Evolutionary conservation across 1,140 invertebrate species (phyloP).

Genomic region (Drosophila pseudoobscura): DNA sequence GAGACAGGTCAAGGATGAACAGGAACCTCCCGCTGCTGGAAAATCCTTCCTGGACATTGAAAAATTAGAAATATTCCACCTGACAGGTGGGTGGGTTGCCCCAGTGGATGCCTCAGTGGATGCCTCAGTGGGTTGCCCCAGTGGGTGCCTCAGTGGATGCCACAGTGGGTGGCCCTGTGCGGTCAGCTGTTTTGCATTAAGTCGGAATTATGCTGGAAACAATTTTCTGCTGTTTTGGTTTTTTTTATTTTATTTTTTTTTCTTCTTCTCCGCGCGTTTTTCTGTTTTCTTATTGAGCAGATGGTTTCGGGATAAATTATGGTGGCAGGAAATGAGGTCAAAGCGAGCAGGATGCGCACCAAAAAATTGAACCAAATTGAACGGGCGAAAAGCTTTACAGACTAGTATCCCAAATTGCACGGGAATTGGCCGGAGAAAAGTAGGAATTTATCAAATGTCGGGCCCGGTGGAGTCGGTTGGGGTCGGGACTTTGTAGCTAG

Average conservation of each 20-base stretch:
- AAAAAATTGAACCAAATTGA: slow-evolving; percentile 8
- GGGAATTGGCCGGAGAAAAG: too few relatives aligned
- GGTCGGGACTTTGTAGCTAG: too few relatives aligned
- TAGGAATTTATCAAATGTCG: too few relatives aligned
- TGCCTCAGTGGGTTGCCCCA: too few relatives aligned
- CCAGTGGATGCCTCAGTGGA: too few relatives aligned
- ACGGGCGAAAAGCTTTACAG: not conserved
- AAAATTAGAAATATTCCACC: slow-evolving; percentile 75
- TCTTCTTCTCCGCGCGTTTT: not conserved
- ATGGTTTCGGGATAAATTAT: slow-evolving; percentile 29
- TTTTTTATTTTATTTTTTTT: not conserved
- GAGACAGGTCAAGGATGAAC: slow-evolving; percentile 66
- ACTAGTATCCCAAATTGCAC: not conserved
- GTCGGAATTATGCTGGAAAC: slow-evolving; percentile 28
- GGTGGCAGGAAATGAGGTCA: slow-evolving; percentile 27
- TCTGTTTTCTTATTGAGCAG: slow-evolving; percentile 37
- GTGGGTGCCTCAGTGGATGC: too few relatives aligned
- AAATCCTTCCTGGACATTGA: slow-evolving; percentile 69
- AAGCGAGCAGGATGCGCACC: slow-evolving; percentile 2
- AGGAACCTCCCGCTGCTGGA: slow-evolving; percentile 1
- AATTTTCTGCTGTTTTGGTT: slow-evolving; percentile 28
- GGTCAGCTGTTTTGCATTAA: slow-evolving; percentile 77
- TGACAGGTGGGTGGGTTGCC: slow-evolving; percentile 33
- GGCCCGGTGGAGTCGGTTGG: too few relatives aligned
- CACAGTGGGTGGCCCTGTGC: not conserved